Conservation (phyloP, 2,797 vertebrate species). For the Gallinago solitaria region DNA sequence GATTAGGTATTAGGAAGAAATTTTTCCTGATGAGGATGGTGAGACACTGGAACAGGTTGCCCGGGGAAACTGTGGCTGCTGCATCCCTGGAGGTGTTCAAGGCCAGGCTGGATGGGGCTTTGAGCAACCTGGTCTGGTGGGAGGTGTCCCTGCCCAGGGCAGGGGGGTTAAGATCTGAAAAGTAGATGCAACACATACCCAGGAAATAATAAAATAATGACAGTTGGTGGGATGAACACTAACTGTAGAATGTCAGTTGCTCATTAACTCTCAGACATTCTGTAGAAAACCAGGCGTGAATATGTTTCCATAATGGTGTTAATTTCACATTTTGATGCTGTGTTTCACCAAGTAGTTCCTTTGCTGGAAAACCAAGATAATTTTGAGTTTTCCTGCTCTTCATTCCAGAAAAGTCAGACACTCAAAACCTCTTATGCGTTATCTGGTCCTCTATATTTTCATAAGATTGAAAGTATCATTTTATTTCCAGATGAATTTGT, state of each 20-base stretch:
- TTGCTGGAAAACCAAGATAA: background rate
- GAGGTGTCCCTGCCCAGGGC: no score
- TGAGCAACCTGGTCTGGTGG: no score
- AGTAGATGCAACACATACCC: background rate
- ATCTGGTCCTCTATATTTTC: background rate
- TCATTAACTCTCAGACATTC: background rate
- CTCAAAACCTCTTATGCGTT: background rate
- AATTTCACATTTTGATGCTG: background rate
- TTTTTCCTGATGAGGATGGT: no score
- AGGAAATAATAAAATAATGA: background rate
- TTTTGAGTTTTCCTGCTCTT: background rate
- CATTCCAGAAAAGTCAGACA: background rate
- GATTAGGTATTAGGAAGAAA: no score
- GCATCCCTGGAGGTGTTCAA: no score
- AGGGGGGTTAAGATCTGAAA: background rate
- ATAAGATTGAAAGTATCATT: background rate
- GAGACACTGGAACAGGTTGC: no score
- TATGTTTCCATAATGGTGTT: background rate
- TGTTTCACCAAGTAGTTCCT: background rate
- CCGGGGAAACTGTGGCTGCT: no score
- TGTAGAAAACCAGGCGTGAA: background rate
- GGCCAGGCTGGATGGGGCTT: no score
- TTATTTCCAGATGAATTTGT: background rate
- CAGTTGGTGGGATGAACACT: background rate
- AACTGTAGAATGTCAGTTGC: background rate